These are phyloP conservation scores for Trachops cirrhosus DNA, from an alignment of 2,797 vertebrate species.

Conservation along the genomic window DNA sequence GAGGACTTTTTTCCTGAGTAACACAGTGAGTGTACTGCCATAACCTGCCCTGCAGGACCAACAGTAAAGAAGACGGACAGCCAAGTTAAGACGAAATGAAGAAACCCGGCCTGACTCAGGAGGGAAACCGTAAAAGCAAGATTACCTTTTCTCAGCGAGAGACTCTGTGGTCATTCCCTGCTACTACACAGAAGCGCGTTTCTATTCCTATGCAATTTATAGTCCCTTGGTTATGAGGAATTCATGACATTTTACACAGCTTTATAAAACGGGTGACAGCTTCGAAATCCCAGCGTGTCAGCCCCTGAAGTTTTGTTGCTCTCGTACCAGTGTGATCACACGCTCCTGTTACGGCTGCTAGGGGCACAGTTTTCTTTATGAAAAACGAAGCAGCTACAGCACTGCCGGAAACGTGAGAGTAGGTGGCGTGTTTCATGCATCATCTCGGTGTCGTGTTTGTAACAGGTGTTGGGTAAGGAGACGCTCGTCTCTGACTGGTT, in stretches of 20 bases:
- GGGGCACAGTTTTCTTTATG: neutral
- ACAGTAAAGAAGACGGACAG: neutral
- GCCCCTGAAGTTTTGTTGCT: neutral
- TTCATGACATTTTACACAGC: neutral
- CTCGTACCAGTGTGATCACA: neutral
- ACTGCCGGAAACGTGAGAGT: neutral
- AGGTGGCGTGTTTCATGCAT: accelerated
- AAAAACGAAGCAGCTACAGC: neutral
- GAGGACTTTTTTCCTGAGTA: neutral
- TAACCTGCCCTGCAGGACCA: neutral
- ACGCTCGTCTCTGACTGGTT: accelerated
- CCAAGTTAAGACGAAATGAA: neutral
- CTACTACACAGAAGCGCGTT: neutral
- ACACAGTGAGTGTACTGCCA: neutral
- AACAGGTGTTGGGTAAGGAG: neutral
- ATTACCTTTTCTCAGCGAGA: neutral
- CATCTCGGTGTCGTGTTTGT: too few relatives aligned
- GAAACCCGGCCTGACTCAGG: neutral
- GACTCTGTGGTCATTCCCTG: neutral
- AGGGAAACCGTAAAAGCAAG: neutral
- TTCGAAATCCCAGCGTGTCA: neutral
- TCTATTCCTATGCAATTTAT: too few relatives aligned
- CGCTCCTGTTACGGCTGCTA: neutral
- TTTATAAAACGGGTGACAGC: neutral
- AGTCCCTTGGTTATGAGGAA: neutral